Conservation (phyloP, 2,113 vertebrate genomes). For the Silurus glanis region DNA sequence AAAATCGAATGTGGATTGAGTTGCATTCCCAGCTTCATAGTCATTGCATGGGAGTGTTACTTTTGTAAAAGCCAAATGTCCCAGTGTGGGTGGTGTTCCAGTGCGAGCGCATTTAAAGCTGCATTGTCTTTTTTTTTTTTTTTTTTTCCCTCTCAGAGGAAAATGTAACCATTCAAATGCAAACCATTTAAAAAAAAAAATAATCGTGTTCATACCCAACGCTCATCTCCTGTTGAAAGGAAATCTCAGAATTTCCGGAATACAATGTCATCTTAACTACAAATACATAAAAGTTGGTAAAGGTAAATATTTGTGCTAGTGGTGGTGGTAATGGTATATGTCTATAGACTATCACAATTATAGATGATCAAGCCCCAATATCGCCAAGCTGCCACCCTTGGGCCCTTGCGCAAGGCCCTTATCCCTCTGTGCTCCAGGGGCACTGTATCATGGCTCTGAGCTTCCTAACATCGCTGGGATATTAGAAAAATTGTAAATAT, state of each 20-base stretch:
- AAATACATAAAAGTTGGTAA: not conserved
- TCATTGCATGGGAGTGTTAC: not conserved
- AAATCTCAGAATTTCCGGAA: not conserved
- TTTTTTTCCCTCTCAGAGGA: not conserved
- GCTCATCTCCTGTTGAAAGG: not conserved
- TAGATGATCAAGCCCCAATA: too few relatives aligned
- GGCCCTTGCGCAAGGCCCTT: too few relatives aligned
- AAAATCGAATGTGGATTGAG: not conserved
- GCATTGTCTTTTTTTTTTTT: not conserved
- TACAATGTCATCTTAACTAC: not conserved
- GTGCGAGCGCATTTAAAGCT: not conserved
- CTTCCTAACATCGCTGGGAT: too few relatives aligned
- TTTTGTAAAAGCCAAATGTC: not conserved
- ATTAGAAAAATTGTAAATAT: too few relatives aligned
- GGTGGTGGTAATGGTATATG: too few relatives aligned
- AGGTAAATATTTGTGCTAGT: not conserved
- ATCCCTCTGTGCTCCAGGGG: too few relatives aligned
- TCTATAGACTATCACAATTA: too few relatives aligned
- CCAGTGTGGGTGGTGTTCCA: not conserved
- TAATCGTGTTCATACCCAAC: not conserved
- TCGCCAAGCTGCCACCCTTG: too few relatives aligned
- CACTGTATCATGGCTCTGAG: too few relatives aligned
- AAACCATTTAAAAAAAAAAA: not conserved
- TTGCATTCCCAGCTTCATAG: not conserved
- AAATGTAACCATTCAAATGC: not conserved